Conservation (phyloP, 2,888 invertebrate species). For the Stramonita haemastoma region DNA sequence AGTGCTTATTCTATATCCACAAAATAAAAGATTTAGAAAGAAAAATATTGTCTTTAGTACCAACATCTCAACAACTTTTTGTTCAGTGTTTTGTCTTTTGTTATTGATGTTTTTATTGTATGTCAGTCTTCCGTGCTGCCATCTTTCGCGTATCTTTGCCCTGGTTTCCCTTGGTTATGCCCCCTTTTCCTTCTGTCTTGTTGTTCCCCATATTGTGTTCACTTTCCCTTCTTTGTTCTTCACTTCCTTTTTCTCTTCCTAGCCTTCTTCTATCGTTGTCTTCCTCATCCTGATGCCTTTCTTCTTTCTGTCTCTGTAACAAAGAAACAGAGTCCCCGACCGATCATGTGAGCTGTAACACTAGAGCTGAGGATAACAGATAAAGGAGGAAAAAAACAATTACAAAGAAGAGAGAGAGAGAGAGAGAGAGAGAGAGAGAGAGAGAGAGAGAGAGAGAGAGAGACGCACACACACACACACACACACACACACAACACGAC, state of each 20-base stretch:
- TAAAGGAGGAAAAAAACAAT: neutral
- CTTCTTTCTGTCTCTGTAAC: neutral
- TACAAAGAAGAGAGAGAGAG: neutral
- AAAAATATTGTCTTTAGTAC: neutral
- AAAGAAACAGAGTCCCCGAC: neutral
- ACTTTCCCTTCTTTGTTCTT: too few relatives aligned
- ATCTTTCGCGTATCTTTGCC: neutral
- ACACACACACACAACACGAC: too few relatives aligned
- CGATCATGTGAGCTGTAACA: neutral
- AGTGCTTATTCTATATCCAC: neutral
- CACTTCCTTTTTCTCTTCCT: too few relatives aligned
- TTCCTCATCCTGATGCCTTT: neutral
- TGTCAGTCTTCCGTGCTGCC: neutral
- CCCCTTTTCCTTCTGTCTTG: neutral
- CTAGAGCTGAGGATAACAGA: neutral
- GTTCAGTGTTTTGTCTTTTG: neutral
- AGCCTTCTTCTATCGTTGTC: too few relatives aligned
- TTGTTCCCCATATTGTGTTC: neutral
- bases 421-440: too few relatives aligned
- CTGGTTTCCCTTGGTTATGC: neutral
- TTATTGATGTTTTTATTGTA: too few relatives aligned
- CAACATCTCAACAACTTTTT: neutral
- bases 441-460: neutral
- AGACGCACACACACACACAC: too few relatives aligned
- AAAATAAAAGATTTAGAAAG: neutral